Percentiles rank a stretch among this genome's conserved stretches.
Conservation (phyloP, 2,888 invertebrate genomes). For the Odontocerum albicorne region DNA sequence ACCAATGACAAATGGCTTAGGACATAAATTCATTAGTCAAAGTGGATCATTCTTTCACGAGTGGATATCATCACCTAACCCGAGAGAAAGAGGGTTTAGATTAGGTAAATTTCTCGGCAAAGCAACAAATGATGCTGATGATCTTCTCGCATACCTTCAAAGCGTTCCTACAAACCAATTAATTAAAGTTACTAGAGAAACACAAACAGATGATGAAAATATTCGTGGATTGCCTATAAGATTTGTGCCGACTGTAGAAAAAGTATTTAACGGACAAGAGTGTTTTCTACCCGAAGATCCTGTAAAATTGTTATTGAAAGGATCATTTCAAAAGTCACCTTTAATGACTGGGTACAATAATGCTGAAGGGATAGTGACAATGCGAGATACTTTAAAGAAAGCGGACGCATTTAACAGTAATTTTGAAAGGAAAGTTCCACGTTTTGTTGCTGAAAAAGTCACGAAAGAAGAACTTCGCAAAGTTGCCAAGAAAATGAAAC, state of each 20-base stretch:
- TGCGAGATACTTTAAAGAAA: conserved; percentile 22
- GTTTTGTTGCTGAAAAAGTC: conserved; percentile 49
- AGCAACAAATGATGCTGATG: conserved; percentile 23
- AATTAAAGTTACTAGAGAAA: conserved; percentile 5
- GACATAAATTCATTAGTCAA: conserved; percentile 45
- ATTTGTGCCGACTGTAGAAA: conserved; percentile 31
- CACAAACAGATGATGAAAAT: conserved; percentile 20
- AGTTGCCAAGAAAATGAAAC: conserved; percentile 45
- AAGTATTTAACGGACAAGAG: conserved; percentile 26
- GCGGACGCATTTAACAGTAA: conserved; percentile 40
- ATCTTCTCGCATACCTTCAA: conserved; percentile 19
- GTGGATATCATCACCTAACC: conserved; percentile 39
- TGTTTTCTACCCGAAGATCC: conserved; percentile 23
- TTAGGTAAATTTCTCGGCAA: conserved; percentile 30
- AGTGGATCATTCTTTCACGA: conserved; percentile 44
- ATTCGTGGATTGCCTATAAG: conserved; percentile 26
- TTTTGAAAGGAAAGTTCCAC: conserved; percentile 47
- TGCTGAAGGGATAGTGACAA: conserved; percentile 20
- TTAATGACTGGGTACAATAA: conserved; percentile 29
- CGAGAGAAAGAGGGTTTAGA: conserved; percentile 25
- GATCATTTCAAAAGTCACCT: conserved; percentile 21
- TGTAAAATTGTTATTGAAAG: conserved; percentile 15
- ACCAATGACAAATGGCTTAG: conserved; percentile 50
- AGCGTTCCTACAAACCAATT: conserved; percentile 22
- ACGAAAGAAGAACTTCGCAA: conserved; percentile 41